Evolutionary conservation across 2,888 invertebrate species (phyloP), one percentile per base, ranked within the genome.

Genomic region (Rhaphigaster nebulosa): DNA sequence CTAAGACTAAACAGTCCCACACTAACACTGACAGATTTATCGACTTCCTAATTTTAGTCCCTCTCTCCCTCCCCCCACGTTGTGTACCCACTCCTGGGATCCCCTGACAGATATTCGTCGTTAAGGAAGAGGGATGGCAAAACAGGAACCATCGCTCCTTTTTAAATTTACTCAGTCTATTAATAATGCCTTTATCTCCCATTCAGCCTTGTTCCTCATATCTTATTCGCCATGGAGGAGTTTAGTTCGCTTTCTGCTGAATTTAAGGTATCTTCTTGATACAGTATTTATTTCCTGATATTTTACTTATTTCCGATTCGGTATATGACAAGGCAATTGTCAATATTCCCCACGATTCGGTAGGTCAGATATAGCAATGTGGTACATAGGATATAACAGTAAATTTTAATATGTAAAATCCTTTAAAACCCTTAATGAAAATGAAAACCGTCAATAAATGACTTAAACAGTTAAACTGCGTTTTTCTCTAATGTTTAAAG

Each of bases 1-100:
- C 84, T 50, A 84, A 84, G 84, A 84, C 84, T 84, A 84, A 84
- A 84, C 84, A 84, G 84, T 84, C 84, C 45, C 84, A 84, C 45
- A 84, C 84, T 84, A 84, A 50, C 84, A 45, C 84, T 45, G 84
- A 84, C 84, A 45, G 84, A 84, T 84, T 84, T 84, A 84, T 84
- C 26, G 45, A 23, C 84, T 84, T 84, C 84, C 84, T 84, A 84
- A 84, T 84, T 84, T 84, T 84, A 84, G 84, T 8, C 84, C n/a
- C n/a, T 1, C 38, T 0, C 23, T 18, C 15, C n/a, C 41, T 50
- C 26, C 41, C 41, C n/a, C 45, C 26, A 41, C 41, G 2, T 84
- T 50, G 45, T 41, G 45, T 26, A 50, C 20, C 84, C 38, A 50
- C 45, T 50, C 84, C 45, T 45, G 84, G 45, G 84, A 84, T 45